Conservation (phyloP, 2,113 vertebrate genomes). For the Lichenostomus cassidix region DNA sequence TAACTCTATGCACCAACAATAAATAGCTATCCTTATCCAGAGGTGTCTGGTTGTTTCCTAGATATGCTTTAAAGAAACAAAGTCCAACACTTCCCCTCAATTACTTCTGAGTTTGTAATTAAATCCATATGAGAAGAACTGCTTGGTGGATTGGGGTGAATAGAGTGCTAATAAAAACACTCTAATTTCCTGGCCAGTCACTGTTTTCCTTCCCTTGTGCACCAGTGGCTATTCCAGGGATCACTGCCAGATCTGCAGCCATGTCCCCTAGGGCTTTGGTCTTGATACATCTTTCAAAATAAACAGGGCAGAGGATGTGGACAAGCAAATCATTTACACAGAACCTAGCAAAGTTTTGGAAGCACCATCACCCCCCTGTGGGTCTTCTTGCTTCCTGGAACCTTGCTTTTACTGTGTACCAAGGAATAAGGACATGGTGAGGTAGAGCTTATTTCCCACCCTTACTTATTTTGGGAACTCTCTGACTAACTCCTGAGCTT, state of each 20-base stretch:
- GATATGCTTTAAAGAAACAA: neutral
- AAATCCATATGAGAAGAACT: neutral
- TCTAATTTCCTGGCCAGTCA: conserved; percentile 4
- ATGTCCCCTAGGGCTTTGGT: neutral
- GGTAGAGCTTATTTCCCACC: neutral
- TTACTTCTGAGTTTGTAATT: conserved; percentile 15
- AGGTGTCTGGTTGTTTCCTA: neutral
- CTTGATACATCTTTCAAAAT: neutral
- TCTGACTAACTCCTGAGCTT: conserved; percentile 4
- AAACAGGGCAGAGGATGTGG: neutral
- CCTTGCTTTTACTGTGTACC: neutral
- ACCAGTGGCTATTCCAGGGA: neutral
- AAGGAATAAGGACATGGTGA: neutral
- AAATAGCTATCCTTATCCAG: neutral
- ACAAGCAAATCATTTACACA: neutral
- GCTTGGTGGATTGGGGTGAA: neutral
- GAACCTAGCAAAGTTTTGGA: neutral
- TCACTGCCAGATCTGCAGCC: neutral
- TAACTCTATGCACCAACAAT: neutral
- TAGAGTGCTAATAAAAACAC: conserved; percentile 28
- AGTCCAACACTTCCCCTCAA: neutral
- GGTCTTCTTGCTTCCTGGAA: neutral
- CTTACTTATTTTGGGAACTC: neutral
- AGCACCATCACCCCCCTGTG: fast-evolving
- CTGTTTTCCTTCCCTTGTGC: neutral